These are phyloP conservation scores for Spizaetus ornatus DNA, from an alignment of 2,113 vertebrate genomes.

Conservation along the genomic window DNA sequence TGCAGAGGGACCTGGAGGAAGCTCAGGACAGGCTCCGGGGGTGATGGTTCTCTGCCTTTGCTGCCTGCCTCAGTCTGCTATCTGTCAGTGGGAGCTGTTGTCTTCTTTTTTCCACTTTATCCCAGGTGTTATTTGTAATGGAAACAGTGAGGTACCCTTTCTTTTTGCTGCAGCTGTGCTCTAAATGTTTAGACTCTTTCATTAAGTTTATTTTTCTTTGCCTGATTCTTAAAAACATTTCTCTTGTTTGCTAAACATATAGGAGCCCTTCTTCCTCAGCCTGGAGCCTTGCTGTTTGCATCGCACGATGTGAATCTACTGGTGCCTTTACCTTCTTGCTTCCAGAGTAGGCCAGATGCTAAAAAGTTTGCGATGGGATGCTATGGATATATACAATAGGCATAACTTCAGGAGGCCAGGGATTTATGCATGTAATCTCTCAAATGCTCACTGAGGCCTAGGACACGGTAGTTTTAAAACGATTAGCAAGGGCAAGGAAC, in stretches of 20 bases:
- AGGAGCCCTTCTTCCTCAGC: neutral
- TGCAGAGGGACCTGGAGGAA: neutral
- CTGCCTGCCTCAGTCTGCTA: neutral
- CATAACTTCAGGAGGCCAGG: neutral
- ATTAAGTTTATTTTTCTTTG: neutral
- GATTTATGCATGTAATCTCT: neutral
- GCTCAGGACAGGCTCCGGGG: neutral
- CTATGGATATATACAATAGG: neutral
- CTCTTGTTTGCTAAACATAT: neutral
- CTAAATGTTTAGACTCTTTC: neutral
- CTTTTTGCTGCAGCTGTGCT: neutral
- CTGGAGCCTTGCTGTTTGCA: neutral
- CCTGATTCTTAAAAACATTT: neutral
- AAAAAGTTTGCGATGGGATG: neutral
- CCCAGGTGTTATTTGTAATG: neutral
- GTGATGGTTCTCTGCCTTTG: neutral
- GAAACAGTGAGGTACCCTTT: neutral
- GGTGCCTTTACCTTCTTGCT: neutral
- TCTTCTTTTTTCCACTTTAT: neutral
- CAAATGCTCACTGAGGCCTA: neutral
- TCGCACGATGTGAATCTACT: fast-evolving
- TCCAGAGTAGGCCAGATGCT: neutral
- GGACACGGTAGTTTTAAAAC: neutral
- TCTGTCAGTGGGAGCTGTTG: neutral
- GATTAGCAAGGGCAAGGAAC: neutral